A percentile compares a stretch with the other conserved stretches of the same genome.
Evolutionary conservation across 2,113 vertebrate genomes (phyloP).

Genomic region (Bos javanicus): DNA sequence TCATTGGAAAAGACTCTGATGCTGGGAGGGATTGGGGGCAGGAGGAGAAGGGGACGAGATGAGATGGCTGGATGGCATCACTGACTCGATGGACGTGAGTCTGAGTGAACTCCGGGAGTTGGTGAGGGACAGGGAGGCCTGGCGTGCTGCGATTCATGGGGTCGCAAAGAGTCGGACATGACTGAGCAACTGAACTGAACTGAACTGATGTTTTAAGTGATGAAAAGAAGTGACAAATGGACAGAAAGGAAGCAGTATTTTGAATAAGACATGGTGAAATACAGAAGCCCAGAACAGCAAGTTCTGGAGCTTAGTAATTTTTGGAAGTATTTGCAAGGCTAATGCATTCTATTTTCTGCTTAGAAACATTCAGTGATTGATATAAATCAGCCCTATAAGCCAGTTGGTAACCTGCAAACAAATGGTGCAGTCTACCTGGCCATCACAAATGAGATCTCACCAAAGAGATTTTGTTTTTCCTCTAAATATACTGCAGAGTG

Average conservation of each 20-base stretch:
- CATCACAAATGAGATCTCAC: background rate
- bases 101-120: too few relatives aligned
- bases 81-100: accelerated
- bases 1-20: too few relatives aligned
- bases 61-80: too few relatives aligned
- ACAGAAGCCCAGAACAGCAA: background rate
- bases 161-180: accelerated
- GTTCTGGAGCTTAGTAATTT: background rate
- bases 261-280: background rate
- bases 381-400: background rate
- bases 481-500: background rate
- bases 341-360: background rate
- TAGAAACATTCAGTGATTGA: background rate
- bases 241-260: background rate
- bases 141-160: too few relatives aligned
- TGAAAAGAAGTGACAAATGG: background rate
- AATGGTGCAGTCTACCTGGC: background rate
- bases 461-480: background rate
- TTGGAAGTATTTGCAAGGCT: background rate
- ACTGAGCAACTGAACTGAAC: too few relatives aligned
- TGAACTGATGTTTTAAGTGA: background rate
- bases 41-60: too few relatives aligned
- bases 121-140: too few relatives aligned
- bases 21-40: too few relatives aligned
- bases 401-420: background rate